Conservation (phyloP, 2,888 invertebrate species). For the Xylota segnis region DNA sequence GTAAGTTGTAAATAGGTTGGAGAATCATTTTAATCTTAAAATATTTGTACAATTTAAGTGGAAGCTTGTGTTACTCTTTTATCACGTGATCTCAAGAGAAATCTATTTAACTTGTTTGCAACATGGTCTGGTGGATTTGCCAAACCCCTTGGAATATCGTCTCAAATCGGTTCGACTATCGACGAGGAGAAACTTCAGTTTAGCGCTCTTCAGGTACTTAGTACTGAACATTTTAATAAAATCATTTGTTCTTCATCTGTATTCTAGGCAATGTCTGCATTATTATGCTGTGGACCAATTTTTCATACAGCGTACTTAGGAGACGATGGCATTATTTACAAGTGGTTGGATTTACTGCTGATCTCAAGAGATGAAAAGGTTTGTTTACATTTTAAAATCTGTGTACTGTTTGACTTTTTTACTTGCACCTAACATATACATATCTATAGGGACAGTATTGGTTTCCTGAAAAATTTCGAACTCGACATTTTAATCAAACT, state of each 20-base stretch:
- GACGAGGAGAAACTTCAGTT: constrained; percentile 87
- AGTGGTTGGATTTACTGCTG: constrained; percentile 96
- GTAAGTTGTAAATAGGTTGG: constrained; percentile 87
- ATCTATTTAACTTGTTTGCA: constrained; percentile 95
- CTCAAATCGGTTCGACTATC: constrained; percentile 84
- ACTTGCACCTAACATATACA: too few relatives aligned
- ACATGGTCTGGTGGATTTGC: constrained; percentile 97
- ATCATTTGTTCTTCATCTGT: not conserved
- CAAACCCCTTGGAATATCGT: constrained; percentile 86
- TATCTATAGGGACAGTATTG: too few relatives aligned
- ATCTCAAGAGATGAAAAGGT: constrained; percentile 95
- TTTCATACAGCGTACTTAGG: constrained; percentile 93
- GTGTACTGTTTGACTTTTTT: too few relatives aligned
- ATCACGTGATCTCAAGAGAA: constrained; percentile 93
- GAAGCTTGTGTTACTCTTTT: constrained; percentile 94
- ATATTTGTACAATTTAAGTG: constrained; percentile 86
- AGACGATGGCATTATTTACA: constrained; percentile 96
- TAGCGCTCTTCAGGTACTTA: constrained; percentile 86
- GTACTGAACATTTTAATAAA: not conserved
- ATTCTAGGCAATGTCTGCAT: constrained; percentile 95
- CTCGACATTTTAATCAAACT: too few relatives aligned
- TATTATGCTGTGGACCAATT: constrained; percentile 97
- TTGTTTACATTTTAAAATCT: constrained; percentile 65
- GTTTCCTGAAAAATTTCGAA: too few relatives aligned
- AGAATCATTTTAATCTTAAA: constrained; percentile 12